phyloP scores from a whole-genome alignment of 1,140 invertebrate species.

The Bemisia tabaci region DNA sequence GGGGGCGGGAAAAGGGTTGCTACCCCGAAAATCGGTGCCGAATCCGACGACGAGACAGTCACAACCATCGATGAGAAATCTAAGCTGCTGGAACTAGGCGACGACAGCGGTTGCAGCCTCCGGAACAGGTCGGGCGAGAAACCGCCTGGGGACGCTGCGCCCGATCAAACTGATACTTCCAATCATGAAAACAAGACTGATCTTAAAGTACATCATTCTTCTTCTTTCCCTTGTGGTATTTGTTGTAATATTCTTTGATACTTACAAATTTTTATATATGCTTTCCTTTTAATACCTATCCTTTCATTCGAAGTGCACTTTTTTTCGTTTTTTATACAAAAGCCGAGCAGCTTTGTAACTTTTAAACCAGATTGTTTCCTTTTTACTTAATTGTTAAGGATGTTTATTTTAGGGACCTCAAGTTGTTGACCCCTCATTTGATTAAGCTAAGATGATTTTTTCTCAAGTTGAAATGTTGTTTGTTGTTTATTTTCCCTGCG shows the following conservation, averaged over 20 bases:
- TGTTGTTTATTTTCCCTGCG: too few species aligned
- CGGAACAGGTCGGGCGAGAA: background rate
- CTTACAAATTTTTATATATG: background rate
- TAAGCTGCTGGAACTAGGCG: background rate
- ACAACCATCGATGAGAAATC: background rate
- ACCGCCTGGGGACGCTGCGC: background rate
- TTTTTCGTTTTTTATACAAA: background rate
- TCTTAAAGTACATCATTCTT: background rate
- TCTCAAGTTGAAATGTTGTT: too few species aligned
- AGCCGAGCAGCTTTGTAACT: background rate
- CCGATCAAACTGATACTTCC: background rate
- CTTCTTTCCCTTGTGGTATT: background rate
- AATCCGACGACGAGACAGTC: slow-evolving; percentile 1
- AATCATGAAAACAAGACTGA: background rate
- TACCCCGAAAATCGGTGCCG: slow-evolving; percentile 8
- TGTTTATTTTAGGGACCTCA: too few species aligned
- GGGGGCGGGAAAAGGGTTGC: slow-evolving; percentile 20
- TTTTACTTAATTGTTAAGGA: too few species aligned
- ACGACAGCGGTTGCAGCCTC: background rate
- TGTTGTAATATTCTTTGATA: background rate
- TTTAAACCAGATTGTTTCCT: too few species aligned
- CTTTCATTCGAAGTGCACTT: background rate
- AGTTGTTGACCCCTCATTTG: too few species aligned
- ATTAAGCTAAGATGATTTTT: too few species aligned
- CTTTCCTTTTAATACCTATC: background rate